A percentile compares a stretch with the other conserved stretches of the same genome.
phyloP scores from a whole-genome alignment of 2,113 vertebrate genomes.

The Conger conger region DNA sequence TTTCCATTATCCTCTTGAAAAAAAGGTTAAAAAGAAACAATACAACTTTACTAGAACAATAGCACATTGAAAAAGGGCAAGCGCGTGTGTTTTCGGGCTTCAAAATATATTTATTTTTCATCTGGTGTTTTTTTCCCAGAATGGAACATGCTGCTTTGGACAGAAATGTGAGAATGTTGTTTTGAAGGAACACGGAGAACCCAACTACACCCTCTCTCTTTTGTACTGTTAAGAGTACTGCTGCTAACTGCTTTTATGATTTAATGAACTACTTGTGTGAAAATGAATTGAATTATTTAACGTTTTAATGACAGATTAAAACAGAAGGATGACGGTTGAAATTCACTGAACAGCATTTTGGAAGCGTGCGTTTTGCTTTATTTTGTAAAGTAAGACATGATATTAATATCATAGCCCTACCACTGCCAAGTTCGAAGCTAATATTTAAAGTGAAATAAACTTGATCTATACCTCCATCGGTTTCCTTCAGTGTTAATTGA shows the following conservation, averaged over 20 bases:
- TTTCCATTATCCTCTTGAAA: not conserved
- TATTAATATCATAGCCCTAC: not conserved
- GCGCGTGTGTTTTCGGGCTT: not conserved
- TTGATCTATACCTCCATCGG: not conserved
- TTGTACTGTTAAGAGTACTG: not conserved
- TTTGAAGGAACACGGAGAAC: not conserved
- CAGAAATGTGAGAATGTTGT: not conserved
- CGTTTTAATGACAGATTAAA: not conserved
- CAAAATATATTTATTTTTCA: not conserved
- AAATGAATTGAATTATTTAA: not conserved
- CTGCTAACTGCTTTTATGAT: not conserved
- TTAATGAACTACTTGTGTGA: not conserved
- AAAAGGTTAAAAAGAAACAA: not conserved
- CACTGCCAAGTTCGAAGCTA: not conserved
- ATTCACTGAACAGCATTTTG: not conserved
- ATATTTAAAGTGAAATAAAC: not conserved
- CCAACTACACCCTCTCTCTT: not conserved
- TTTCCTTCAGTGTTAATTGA: not conserved
- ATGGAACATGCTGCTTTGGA: not conserved
- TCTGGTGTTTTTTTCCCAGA: not conserved
- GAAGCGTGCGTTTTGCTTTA: too few relatives aligned
- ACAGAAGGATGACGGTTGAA: not conserved
- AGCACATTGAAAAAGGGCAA: too few relatives aligned
- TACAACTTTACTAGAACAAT: too few relatives aligned
- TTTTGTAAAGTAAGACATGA: not conserved